phyloP scores from a whole-genome alignment of 1,140 invertebrate species.

The Littorina saxatilis region DNA sequence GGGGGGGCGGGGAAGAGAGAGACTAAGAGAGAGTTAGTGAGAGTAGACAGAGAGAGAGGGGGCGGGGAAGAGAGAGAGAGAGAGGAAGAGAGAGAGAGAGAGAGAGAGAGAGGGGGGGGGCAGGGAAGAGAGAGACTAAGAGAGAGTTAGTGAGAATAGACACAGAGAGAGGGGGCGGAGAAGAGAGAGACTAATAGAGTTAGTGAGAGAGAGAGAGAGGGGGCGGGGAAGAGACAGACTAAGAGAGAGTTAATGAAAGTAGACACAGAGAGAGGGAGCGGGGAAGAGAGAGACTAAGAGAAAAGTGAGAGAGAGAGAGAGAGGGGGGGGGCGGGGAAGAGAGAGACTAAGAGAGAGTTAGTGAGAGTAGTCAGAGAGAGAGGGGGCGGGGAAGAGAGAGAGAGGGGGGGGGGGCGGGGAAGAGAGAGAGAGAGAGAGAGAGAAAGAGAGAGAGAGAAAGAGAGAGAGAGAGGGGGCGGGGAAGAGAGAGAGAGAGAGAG shows the following conservation, averaged over 20 bases:
- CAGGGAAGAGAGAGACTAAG: background rate
- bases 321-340: background rate
- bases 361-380: background rate
- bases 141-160: background rate
- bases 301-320: background rate
- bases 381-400: background rate
- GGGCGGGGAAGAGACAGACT: background rate
- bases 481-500: too few species aligned
- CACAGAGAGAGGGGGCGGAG: background rate
- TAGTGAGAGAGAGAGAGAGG: background rate
- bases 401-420: background rate
- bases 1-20: background rate
- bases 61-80: slow-evolving; percentile 7
- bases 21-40: background rate
- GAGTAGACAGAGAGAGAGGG: background rate
- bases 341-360: slow-evolving; percentile 8
- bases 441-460: background rate
- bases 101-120: background rate
- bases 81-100: slow-evolving; percentile 7
- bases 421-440: slow-evolving; percentile 2
- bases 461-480: background rate
- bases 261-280: background rate
- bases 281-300: slow-evolving; percentile 7
- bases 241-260: background rate
- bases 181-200: background rate